Evolutionary conservation across 35 echinoderm and acorn worm genomes (phyloP).

Genomic region (Lytechinus pictus): DNA sequence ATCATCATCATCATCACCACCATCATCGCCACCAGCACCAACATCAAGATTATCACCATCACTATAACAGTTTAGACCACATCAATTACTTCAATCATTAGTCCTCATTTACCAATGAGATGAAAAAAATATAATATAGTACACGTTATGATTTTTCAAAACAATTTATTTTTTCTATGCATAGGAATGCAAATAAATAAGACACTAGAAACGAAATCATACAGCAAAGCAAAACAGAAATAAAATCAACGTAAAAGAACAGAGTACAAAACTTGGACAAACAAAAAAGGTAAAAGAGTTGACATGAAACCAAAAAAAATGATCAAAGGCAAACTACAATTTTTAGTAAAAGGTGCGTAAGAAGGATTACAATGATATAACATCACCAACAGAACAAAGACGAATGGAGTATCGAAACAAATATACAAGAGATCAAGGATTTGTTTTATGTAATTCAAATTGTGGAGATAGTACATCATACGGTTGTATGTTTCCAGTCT

Average conservation of each 20-base stretch:
- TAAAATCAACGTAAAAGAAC: background rate
- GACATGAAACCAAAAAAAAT: no score
- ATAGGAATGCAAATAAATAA: constrained; percentile 36
- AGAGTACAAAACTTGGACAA: constrained; percentile 30
- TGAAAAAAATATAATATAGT: no score
- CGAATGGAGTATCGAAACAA: background rate
- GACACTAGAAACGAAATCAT: constrained; percentile 30
- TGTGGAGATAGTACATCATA: background rate
- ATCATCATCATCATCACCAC: no score
- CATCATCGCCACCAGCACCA: no score
- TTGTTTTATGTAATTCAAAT: background rate
- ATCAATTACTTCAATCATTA: no score
- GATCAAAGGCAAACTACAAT: background rate
- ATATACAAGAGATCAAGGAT: background rate
- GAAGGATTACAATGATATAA: background rate
- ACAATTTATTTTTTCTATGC: constrained; percentile 20
- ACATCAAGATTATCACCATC: no score
- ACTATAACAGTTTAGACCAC: no score
- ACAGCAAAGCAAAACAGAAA: constrained; percentile 23
- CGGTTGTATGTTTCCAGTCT: background rate
- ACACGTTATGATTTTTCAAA: background rate
- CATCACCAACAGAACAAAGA: background rate
- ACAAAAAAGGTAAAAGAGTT: background rate
- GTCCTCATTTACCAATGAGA: no score
- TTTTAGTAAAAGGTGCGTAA: background rate